A percentile compares a stretch with the other conserved stretches of the same genome.
Conservation (phyloP, 2,888 invertebrate species). For the Monochamus alternatus region DNA sequence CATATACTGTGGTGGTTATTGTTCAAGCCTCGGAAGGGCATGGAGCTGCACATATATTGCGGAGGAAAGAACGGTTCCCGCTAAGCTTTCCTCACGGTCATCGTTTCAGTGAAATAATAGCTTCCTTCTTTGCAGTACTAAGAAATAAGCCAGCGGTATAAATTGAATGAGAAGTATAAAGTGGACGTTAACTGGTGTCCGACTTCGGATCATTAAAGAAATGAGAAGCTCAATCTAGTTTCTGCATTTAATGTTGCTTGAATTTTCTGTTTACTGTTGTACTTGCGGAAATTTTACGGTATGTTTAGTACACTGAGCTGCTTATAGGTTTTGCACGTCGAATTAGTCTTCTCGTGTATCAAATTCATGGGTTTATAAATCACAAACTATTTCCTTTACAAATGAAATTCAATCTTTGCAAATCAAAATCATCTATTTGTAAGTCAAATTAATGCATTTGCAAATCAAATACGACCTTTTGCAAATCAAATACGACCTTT, state of each 20-base stretch:
- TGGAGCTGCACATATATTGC: background rate
- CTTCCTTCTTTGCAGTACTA: background rate
- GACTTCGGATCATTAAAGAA: background rate
- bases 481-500: no score
- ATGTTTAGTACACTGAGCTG: background rate
- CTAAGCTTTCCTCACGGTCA: constrained; percentile 6
- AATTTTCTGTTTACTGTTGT: background rate
- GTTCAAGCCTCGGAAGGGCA: background rate
- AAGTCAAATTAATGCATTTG: no score
- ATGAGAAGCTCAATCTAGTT: background rate
- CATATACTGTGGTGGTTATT: constrained; percentile 9
- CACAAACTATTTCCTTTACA: no score
- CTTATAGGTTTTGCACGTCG: no score
- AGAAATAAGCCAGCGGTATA: background rate
- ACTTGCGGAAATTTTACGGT: background rate
- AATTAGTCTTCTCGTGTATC: no score
- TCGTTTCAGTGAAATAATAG: constrained; percentile 10
- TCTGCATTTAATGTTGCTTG: background rate
- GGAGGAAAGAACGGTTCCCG: background rate
- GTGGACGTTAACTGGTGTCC: background rate
- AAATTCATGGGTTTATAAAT: no score
- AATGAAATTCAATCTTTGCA: no score
- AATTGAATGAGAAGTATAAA: constrained; percentile 1
- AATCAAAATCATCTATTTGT: no score
- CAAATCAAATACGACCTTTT: no score